A percentile compares a stretch with the other conserved stretches of the same genome.
Conservation (phyloP, 2,888 invertebrate genomes). For the Leptopterna dolabrata region DNA sequence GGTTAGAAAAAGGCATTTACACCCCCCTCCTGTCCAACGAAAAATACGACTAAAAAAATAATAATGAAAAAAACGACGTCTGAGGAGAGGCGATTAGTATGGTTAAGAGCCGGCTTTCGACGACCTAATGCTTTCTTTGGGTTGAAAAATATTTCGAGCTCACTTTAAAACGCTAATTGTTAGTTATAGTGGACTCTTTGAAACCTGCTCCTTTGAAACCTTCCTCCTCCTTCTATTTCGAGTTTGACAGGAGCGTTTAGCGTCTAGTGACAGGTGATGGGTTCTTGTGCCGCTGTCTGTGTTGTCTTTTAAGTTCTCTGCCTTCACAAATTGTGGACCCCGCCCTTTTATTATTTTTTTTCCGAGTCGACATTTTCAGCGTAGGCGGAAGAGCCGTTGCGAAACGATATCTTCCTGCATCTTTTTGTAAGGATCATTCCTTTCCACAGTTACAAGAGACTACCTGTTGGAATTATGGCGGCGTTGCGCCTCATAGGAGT, state of each 20-base stretch:
- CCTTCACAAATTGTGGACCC: constrained; percentile 6
- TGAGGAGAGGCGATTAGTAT: constrained; percentile 38
- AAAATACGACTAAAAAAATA: not conserved
- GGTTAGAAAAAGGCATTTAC: not conserved
- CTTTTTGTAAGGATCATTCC: not conserved
- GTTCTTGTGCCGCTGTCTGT: not conserved
- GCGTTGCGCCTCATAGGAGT: too few relatives aligned
- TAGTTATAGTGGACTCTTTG: constrained; percentile 48
- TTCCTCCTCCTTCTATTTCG: not conserved
- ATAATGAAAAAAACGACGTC: not conserved
- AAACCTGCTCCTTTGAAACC: constrained; percentile 45
- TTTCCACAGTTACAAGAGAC: too few relatives aligned
- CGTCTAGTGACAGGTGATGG: constrained; percentile 48
- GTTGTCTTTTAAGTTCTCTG: not conserved
- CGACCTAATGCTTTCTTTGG: constrained; percentile 48
- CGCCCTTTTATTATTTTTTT: not conserved
- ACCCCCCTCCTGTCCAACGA: not conserved
- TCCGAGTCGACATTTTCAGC: not conserved
- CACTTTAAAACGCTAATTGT: constrained; percentile 53
- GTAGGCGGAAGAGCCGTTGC: not conserved
- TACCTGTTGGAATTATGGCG: too few relatives aligned
- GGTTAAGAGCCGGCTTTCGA: constrained; percentile 45
- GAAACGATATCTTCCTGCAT: not conserved
- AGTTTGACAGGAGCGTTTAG: constrained; percentile 49
- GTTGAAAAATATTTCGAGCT: constrained; percentile 49